These are phyloP conservation scores for Passer domesticus DNA, from an alignment of 2,113 vertebrate genomes.

Conservation along the genomic window DNA sequence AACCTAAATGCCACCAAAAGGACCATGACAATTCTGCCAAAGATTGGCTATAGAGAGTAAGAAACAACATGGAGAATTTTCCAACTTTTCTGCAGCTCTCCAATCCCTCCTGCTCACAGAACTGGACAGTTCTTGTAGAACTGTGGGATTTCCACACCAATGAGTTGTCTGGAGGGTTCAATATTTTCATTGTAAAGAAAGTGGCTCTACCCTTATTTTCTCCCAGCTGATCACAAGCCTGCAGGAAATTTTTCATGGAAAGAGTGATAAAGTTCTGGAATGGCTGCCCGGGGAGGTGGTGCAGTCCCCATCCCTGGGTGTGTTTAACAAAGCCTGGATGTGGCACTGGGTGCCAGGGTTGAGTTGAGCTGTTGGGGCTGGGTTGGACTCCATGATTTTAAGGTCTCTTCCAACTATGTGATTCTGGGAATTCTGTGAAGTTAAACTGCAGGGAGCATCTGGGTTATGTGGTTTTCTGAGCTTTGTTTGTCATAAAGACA, in stretches of 20 bases:
- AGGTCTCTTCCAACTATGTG: background rate
- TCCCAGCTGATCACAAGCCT: background rate
- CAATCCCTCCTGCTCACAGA: background rate
- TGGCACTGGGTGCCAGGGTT: background rate
- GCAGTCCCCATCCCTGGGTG: background rate
- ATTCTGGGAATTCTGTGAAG: background rate
- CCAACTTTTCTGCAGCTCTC: background rate
- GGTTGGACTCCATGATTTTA: background rate
- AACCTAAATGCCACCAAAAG: background rate
- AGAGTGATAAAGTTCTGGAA: background rate
- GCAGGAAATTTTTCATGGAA: background rate
- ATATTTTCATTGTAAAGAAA: background rate
- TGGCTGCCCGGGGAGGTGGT: background rate
- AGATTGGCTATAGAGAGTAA: background rate
- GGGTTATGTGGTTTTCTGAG: background rate
- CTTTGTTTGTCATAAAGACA: background rate
- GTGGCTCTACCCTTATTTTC: background rate
- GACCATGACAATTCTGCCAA: background rate
- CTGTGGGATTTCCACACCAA: background rate
- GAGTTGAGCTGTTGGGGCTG: fast-evolving
- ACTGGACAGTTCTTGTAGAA: background rate
- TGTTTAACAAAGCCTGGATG: background rate
- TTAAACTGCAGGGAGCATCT: background rate
- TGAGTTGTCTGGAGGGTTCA: background rate
- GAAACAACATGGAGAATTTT: background rate